Evolutionary conservation across 2,797 vertebrate species (phyloP).

Genomic region (Enteromius argenteus): DNA sequence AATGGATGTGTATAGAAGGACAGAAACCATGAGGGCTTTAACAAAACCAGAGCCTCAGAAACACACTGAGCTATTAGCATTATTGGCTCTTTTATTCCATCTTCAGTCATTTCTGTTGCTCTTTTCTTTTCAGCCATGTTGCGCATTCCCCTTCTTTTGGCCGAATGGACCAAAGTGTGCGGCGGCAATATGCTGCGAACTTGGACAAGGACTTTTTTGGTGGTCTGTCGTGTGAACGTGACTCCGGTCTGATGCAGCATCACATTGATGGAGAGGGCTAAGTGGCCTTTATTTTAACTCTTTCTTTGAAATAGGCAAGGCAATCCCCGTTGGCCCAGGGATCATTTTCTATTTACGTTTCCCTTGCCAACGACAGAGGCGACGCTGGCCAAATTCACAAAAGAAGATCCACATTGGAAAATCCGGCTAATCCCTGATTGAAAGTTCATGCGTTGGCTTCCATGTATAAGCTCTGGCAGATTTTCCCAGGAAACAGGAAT

Average conservation of each 20-base stretch:
- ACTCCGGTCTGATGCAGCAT: slow-evolving; percentile 77
- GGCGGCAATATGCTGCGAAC: slow-evolving; percentile 65
- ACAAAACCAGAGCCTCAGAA: slow-evolving; percentile 40
- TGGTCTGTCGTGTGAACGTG: slow-evolving; percentile 75
- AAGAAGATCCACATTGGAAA: slow-evolving; percentile 90
- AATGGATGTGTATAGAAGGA: slow-evolving; percentile 67
- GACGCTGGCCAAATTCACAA: slow-evolving; percentile 87
- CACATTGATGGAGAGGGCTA: slow-evolving; percentile 75
- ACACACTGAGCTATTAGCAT: slow-evolving; percentile 55
- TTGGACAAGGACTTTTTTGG: slow-evolving; percentile 73
- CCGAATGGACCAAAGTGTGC: slow-evolving; percentile 66
- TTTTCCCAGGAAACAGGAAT: slow-evolving; percentile 84
- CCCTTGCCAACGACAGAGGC: slow-evolving; percentile 85
- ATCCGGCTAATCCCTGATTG: slow-evolving; percentile 90
- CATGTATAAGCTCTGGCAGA: slow-evolving; percentile 87
- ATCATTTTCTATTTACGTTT: slow-evolving; percentile 88
- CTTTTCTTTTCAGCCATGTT: slow-evolving; percentile 55
- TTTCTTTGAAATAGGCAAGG: slow-evolving; percentile 86
- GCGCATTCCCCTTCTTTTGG: slow-evolving; percentile 58
- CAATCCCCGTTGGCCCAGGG: slow-evolving; percentile 85
- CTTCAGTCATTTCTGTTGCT: slow-evolving; percentile 44
- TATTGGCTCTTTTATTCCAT: slow-evolving; percentile 47
- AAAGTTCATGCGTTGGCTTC: slow-evolving; percentile 89
- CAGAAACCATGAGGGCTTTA: slow-evolving; percentile 52
- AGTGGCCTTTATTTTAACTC: slow-evolving; percentile 82